Base-by-base conservation (phyloP, 2,113 vertebrate species). In the Lynx canadensis region DNA sequence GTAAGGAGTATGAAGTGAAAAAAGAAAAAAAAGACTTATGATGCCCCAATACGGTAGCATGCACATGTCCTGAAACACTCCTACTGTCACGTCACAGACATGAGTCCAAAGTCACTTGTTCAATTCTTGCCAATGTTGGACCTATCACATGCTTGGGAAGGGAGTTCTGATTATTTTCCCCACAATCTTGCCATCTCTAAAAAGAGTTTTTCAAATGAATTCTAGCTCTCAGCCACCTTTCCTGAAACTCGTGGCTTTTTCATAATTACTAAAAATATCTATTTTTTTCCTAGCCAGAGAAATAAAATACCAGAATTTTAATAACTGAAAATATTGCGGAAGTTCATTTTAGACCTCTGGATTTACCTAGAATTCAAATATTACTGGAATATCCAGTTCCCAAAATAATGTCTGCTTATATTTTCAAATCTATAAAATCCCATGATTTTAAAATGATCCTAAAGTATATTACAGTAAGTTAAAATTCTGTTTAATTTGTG, bases 241-340 rank as follows among this genome's bases (percentile, higher is more conserved):
- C 60, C 14, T 79, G 23, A 94, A 96, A 50, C 27, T 60, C 33
- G 8, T 48, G 55, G 2, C 3, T 65, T 90, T 95, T 82, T 69
- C 65, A 60, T 63, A 73, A 45, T 57, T 83, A 91, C 5, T 50
- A 76, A 76, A 97, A 94, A 76, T 65, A 18, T 81, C 57, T 45
- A 27, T 38, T 82, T 73, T 74, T 55, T 95, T 94, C 31, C 86
- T 52, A 82, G 14, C 1, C 13, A 82, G 65, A 41, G 8, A 96
- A 92, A 71, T 60, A 85, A 90, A 92, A 92, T 69, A 12, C 7
- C 14, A 95, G 52, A 90, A 91, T 87, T 91, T 97, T 86, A 96
- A 88, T 48, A 90, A 79, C 19, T 92, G 55, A 85, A 89, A 92
- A 90, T 84, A n/a, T 27, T 87, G 23, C 76, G 27, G 38, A 96